Conservation (phyloP, 2,797 vertebrate genomes). For the Centropyge bicolor region DNA sequence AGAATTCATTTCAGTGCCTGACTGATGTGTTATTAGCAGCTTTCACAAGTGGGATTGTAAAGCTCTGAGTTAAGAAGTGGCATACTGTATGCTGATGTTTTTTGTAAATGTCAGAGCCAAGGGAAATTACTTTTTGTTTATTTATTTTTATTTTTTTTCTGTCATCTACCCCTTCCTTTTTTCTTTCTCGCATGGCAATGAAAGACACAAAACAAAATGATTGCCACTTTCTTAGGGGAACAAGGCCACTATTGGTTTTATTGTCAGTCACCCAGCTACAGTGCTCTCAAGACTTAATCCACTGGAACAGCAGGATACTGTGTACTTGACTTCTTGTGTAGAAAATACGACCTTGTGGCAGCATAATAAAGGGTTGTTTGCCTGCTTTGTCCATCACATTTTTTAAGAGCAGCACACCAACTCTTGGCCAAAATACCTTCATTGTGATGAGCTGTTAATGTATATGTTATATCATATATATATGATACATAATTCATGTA, state of each 20-base stretch:
- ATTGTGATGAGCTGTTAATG: not conserved
- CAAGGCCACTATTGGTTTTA: not conserved
- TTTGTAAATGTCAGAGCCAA: not conserved
- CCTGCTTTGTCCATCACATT: slow-evolving; percentile 8
- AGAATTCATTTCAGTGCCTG: not conserved
- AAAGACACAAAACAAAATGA: slow-evolving; percentile 16
- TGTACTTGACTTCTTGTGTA: slow-evolving; percentile 21
- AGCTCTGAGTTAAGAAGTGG: slow-evolving; percentile 5
- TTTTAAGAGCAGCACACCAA: slow-evolving; percentile 3
- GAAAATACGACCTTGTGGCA: slow-evolving; percentile 3
- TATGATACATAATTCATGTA: not conserved
- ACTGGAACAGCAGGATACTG: slow-evolving; percentile 25
- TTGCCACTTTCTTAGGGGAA: not conserved
- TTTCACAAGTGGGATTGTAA: slow-evolving; percentile 2
- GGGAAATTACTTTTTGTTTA: not conserved
- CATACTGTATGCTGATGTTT: not conserved
- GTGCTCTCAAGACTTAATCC: slow-evolving; percentile 2
- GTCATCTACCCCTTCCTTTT: too few species aligned
- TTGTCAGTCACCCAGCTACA: slow-evolving; percentile 31
- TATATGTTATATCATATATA: not conserved
- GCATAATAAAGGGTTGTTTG: slow-evolving; percentile 18
- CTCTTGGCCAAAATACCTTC: not conserved
- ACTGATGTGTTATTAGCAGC: slow-evolving; percentile 10
- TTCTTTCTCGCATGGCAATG: not conserved
- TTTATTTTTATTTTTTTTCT: too few species aligned